These are phyloP conservation scores for Cynopterus brachyotis DNA, from an alignment of 2,113 vertebrate species.

Conservation along the genomic window DNA sequence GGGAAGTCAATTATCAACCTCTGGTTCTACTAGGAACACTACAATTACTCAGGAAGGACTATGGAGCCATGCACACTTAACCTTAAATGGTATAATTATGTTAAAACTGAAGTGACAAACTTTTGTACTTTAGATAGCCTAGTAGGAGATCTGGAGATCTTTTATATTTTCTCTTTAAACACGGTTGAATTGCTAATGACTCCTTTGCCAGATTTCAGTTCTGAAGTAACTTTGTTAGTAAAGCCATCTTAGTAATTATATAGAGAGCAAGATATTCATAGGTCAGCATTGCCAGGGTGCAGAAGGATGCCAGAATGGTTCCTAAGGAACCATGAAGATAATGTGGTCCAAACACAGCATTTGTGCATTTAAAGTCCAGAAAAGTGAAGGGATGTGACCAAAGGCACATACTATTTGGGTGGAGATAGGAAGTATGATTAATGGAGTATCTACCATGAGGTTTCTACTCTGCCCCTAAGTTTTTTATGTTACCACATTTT, in stretches of 20 bases:
- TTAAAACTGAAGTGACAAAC: slow-evolving; percentile 73
- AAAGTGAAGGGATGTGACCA: neutral
- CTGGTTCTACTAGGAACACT: slow-evolving; percentile 56
- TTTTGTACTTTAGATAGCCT: slow-evolving; percentile 67
- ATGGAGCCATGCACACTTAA: slow-evolving; percentile 48
- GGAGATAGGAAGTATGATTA: neutral
- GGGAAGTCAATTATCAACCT: slow-evolving; percentile 65
- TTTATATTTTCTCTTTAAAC: slow-evolving; percentile 57
- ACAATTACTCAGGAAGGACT: slow-evolving; percentile 75
- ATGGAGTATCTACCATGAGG: neutral
- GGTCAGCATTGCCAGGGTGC: rapidly evolving
- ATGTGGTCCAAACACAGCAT: neutral
- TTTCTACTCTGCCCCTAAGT: neutral
- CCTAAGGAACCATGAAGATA: neutral
- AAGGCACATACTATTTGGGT: neutral
- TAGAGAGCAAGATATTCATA: neutral
- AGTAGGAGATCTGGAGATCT: neutral
- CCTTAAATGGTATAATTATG: slow-evolving; percentile 77
- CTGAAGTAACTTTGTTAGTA: neutral
- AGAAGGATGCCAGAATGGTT: neutral
- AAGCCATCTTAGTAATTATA: neutral
- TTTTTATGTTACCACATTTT: neutral
- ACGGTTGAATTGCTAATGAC: slow-evolving; percentile 21
- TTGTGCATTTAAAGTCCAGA: neutral
- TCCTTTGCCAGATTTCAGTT: slow-evolving; percentile 39